phyloP scores from a whole-genome alignment of 1,140 invertebrate species.

The Frieseomelitta varia region DNA sequence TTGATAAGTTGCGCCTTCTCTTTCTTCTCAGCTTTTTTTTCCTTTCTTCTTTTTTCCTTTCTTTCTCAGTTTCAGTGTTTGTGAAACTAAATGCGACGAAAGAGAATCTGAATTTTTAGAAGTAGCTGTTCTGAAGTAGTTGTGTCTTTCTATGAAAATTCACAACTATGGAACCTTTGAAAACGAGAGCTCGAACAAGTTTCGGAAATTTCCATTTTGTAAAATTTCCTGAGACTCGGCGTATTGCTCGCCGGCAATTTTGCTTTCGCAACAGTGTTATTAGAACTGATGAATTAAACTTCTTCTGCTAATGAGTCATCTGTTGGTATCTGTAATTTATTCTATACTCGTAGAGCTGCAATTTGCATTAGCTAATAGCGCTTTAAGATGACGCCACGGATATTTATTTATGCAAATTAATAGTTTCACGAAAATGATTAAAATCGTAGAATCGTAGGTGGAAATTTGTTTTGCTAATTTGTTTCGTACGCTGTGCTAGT shows the following conservation, averaged over 20 bases:
- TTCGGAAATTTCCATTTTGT: not conserved
- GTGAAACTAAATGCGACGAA: not conserved
- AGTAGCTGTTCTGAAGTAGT: too few species aligned
- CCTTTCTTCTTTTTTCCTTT: not conserved
- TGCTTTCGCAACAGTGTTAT: not conserved
- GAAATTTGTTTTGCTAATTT: too few species aligned
- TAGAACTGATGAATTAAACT: not conserved
- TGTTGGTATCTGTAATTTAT: not conserved
- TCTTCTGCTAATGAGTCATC: not conserved
- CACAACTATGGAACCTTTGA: too few species aligned
- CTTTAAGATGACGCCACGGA: not conserved
- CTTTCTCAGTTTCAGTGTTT: not conserved
- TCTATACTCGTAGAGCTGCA: not conserved
- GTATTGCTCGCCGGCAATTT: not conserved
- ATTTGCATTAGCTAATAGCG: not conserved
- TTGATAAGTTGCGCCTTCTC: not conserved
- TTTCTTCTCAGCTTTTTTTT: not conserved
- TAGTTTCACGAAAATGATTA: not conserved
- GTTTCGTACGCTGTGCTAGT: too few species aligned
- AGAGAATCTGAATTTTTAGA: too few species aligned
- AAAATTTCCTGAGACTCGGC: not conserved
- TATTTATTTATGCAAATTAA: not conserved
- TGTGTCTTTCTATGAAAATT: too few species aligned
- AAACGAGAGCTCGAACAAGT: too few species aligned
- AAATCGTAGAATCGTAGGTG: too few species aligned